Evolutionary conservation across 2,888 invertebrate genomes (phyloP).

Genomic region (Griposia aprilina): DNA sequence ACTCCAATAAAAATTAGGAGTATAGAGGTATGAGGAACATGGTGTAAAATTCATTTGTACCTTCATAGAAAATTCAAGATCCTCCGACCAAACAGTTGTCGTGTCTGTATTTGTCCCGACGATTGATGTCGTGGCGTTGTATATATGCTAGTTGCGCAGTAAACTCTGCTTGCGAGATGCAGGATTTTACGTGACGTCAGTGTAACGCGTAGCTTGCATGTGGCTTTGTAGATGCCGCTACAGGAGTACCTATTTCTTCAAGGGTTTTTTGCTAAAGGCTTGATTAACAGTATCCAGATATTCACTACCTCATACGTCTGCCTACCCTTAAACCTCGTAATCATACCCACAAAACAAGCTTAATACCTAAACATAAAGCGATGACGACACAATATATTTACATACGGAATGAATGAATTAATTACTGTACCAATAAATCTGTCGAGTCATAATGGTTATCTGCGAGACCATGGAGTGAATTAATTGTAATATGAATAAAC

Average conservation of each 20-base stretch:
- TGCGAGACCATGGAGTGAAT: slow-evolving; percentile 11
- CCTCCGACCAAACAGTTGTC: too few species aligned
- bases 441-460: slow-evolving; percentile 26
- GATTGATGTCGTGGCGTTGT: too few species aligned
- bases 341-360: slow-evolving; percentile 1
- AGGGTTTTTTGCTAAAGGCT: background rate
- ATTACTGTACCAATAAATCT: slow-evolving; percentile 41
- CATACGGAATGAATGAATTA: slow-evolving; percentile 25
- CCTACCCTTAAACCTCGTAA: background rate
- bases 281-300: background rate
- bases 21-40: too few species aligned
- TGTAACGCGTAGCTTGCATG: too few species aligned
- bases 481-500: slow-evolving; percentile 18
- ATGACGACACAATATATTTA: slow-evolving; percentile 20
- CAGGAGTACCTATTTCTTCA: background rate
- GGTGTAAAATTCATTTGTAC: too few species aligned
- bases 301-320: background rate
- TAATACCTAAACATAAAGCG: slow-evolving; percentile 20
- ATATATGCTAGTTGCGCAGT: too few species aligned
- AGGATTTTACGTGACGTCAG: too few species aligned
- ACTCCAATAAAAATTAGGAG: too few species aligned
- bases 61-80: too few species aligned
- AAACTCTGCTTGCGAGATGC: too few species aligned
- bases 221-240: too few species aligned
- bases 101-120: too few species aligned